phyloP scores from a whole-genome alignment of 2,113 vertebrate species.

The Pygoscelis adeliae region DNA sequence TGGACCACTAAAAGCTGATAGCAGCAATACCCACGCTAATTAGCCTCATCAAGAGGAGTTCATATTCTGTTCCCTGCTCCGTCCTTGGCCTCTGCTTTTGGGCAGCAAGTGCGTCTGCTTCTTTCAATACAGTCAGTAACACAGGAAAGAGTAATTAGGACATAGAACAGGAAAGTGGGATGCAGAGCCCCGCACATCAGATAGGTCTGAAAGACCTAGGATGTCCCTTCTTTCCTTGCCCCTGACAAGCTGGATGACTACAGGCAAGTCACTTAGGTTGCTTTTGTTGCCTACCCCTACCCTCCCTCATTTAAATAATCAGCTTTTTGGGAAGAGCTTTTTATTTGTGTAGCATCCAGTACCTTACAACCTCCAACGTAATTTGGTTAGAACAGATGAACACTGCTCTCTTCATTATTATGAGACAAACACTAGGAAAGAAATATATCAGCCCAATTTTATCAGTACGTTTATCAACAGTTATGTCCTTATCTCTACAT shows the following conservation, averaged over 20 bases:
- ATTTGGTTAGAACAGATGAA: not conserved
- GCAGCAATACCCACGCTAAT: not conserved
- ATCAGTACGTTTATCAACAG: not conserved
- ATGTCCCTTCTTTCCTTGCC: not conserved
- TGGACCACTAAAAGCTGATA: not conserved
- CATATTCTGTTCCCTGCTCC: not conserved
- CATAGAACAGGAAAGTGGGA: not conserved
- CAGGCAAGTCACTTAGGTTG: not conserved
- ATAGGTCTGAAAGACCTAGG: not conserved
- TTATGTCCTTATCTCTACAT: not conserved
- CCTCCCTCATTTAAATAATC: not conserved
- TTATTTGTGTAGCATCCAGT: not conserved
- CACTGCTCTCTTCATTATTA: not conserved
- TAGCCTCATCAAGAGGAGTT: not conserved
- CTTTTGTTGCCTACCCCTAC: not conserved
- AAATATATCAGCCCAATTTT: not conserved
- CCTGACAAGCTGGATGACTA: not conserved
- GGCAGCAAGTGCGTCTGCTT: not conserved
- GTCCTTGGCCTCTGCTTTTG: not conserved
- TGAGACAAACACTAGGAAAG: not conserved
- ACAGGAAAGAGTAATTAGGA: not conserved
- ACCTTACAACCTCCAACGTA: not conserved
- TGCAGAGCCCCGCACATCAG: not conserved
- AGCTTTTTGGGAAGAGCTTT: not conserved
- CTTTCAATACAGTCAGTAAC: not conserved